Evolutionary conservation across 1,140 invertebrate genomes (phyloP), one percentile per base, ranked within the genome.

Genomic region (Tetramorium alpestre): DNA sequence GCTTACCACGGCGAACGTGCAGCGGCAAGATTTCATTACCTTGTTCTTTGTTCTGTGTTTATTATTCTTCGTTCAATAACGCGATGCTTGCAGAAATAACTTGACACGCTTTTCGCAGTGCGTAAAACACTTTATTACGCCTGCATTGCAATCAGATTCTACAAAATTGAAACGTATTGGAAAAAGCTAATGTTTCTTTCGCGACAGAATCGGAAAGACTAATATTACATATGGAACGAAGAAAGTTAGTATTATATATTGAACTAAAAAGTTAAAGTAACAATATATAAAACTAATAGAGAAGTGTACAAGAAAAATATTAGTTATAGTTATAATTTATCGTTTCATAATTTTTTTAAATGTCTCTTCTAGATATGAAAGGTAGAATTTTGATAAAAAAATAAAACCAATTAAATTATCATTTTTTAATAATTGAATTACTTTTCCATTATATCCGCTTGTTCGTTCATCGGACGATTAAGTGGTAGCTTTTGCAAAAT

Each of bases 31-130:
- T 25, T 82, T 72, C 44, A 60, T 82, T 73, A 73, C 51, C 22
- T 58, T 18, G 65, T n/a, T 82, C 51, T 72, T 82, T 73, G 25
- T 82, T 72, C 18, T n/a, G 38, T 56, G 54, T 73, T 73, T 73
- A 65, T 82, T 47, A 25, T 58, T 13, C 18, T 38, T 65, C 47
- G 38, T 38, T 67, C 16, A 67, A 67, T n/a, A 38, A 58, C 38
- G 38, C 60, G 25, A 25, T 10, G 38, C 38, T 82, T 44, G 13
- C 67, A 16, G 16, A 69, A 58, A 58, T 72, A 82, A 11, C 10
- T 41, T 22, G 51, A 72, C 11, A 73, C 7, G 38, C 10, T 47
- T 13, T 16, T 47, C 0, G 25, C 0, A 54, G 6, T n/a, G 18
- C 18, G 18, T 28, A 44, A 41, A 81, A 18, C 22, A 28, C 2